These are phyloP conservation scores for Hirundichthys speculiger DNA, from an alignment of 2,113 vertebrate species.

Conservation along the genomic window DNA sequence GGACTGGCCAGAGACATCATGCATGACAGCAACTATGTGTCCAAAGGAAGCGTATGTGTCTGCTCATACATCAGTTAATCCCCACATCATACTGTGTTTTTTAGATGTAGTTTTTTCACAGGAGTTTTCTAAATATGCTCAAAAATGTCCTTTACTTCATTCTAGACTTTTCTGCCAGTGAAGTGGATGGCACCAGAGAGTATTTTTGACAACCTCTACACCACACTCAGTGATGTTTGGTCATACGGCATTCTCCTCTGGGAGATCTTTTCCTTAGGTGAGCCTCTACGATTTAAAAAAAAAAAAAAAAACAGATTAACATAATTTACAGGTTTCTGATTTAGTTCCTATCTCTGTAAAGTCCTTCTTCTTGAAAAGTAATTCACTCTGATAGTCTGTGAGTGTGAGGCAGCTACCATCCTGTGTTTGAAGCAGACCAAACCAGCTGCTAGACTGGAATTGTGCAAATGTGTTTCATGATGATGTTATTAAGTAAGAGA, in stretches of 20 bases:
- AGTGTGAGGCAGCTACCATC: too few relatives aligned
- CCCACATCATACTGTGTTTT: neutral
- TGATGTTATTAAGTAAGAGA: too few relatives aligned
- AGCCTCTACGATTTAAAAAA: slow-evolving; percentile 25
- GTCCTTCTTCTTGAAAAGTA: too few relatives aligned
- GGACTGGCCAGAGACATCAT: slow-evolving; percentile 98
- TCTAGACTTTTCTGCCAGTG: slow-evolving; percentile 95
- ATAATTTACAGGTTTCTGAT: too few relatives aligned
- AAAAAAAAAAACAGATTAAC: too few relatives aligned
- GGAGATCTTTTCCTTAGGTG: slow-evolving; percentile 99
- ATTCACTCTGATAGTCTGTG: too few relatives aligned
- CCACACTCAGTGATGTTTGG: slow-evolving; percentile 97
- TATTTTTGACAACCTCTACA: slow-evolving; percentile 98
- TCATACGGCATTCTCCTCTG: slow-evolving; percentile 97
- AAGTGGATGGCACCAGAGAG: slow-evolving; percentile 99
- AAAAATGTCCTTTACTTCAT: slow-evolving; percentile 15
- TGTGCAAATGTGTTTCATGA: too few relatives aligned
- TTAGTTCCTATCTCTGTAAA: too few relatives aligned
- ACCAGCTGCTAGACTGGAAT: too few relatives aligned
- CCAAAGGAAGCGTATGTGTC: slow-evolving; percentile 95
- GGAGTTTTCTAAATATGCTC: neutral
- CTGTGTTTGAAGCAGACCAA: too few relatives aligned
- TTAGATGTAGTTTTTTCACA: neutral
- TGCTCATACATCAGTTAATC: rapidly evolving
- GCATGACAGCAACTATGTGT: slow-evolving; percentile 99